These are phyloP conservation scores for Nilaparvata lugens DNA, from an alignment of 1,140 invertebrate species.

Conservation along the genomic window DNA sequence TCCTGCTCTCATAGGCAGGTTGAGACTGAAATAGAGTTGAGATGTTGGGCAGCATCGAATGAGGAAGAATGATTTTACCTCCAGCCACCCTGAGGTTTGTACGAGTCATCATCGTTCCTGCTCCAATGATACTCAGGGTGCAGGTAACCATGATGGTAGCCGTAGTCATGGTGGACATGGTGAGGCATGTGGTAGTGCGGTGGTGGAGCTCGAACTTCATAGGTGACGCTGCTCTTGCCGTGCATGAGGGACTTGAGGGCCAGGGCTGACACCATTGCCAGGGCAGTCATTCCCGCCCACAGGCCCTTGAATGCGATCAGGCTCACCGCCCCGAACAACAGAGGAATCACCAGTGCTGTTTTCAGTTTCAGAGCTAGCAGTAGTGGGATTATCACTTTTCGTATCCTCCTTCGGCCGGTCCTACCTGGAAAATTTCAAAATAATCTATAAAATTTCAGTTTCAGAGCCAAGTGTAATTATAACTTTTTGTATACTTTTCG, in stretches of 20 bases:
- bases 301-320: constrained; percentile 54
- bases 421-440: constrained; percentile 8
- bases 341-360: constrained; percentile 48
- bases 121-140: constrained; percentile 15
- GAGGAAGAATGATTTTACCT: neutral
- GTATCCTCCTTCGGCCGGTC: constrained; percentile 42
- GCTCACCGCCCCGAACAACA: constrained; percentile 47
- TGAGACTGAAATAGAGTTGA: no score
- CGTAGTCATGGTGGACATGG: neutral
- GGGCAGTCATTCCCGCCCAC: constrained; percentile 48
- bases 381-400: constrained; percentile 49
- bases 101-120: neutral
- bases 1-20: no score
- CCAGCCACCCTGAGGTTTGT: constrained; percentile 1
- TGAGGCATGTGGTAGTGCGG: neutral
- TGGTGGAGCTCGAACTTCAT: neutral
- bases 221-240: constrained; percentile 28
- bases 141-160: neutral
- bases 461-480: no score
- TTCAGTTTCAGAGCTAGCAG: constrained; percentile 52
- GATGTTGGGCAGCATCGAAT: no score
- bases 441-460: no score
- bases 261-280: constrained; percentile 46
- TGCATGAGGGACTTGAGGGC: constrained; percentile 41
- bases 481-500: no score